Evolutionary conservation across 2,888 invertebrate species (phyloP), one percentile per base, ranked within the genome.

Genomic region (Zelleria hepariella): DNA sequence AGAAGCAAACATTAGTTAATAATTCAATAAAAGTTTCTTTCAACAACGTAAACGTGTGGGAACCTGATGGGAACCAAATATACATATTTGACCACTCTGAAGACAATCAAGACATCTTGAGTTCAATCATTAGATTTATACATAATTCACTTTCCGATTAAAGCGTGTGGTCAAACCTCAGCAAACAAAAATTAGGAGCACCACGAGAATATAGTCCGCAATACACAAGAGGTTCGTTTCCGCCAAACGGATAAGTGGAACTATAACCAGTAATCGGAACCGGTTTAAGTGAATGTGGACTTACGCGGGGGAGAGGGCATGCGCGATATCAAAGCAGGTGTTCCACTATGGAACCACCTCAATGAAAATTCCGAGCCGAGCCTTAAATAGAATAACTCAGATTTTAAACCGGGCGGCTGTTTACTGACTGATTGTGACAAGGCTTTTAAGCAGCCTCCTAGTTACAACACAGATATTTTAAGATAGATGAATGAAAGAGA

Each of bases 271-370:
- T 85, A 87, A 86, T 84, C 80, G 76, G 73, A 88, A 88, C 87
- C 87, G 87, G 87, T 88, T 87, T 80, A n/a, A 67, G 74, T 78
- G 81, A 80, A 84, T 80, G 86, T 83, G 82, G 83, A 82, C 80
- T 84, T 81, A 84, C 84, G 79, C 77, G 72, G 78, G 77, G 74
- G 82, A 79, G 82, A 82, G 80, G 80, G 83, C 80, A 81, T 82
- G 81, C 82, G 79, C 85, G 83, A 81, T 86, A 85, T 82, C 79
- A 79, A 82, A 84, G 86, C 87, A 88, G 88, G 87, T 88, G 87
- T 83, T 80, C 80, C 77, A 77, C 78, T 72, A 69, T 53, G 77
- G 73, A 78, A 80, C 82, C 75, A 78, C 77, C 80, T 86, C 84
- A 86, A 85, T 86, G 82, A 85, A 80, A 84, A 86, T 85, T 82